Evolutionary conservation across 2,888 invertebrate genomes (phyloP).

Genomic region (Perithous albicinctus): DNA sequence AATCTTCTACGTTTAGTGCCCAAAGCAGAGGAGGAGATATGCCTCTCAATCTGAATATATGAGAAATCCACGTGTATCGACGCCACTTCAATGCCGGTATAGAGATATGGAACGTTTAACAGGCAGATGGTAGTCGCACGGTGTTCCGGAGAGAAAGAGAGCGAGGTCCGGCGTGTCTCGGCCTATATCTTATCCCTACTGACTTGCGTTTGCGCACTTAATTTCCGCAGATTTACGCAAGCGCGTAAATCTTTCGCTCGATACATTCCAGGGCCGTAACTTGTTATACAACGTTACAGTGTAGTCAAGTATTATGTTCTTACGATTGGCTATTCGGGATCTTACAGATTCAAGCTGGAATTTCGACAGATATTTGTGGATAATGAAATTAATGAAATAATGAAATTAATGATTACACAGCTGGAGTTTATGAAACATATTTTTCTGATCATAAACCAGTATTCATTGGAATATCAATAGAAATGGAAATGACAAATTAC

Average conservation of each 20-base stretch:
- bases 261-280: neutral
- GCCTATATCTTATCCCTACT: neutral
- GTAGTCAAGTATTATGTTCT: neutral
- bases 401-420: too few relatives aligned
- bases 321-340: neutral
- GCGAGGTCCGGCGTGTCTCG: neutral
- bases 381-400: too few relatives aligned
- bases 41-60: neutral
- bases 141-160: neutral
- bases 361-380: too few relatives aligned
- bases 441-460: too few relatives aligned
- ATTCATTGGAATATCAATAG: slow-evolving; percentile 45
- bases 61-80: neutral
- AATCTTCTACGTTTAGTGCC: neutral
- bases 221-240: neutral
- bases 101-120: neutral
- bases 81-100: neutral
- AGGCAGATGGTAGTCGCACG: neutral
- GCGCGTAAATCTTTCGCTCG: too few relatives aligned
- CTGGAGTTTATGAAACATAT: too few relatives aligned
- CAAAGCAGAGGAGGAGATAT: neutral
- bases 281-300: neutral
- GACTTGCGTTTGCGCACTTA: neutral
- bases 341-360: too few relatives aligned
- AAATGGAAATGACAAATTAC: slow-evolving; percentile 2